Evolutionary conservation across 2,113 vertebrate species (phyloP), one percentile per base, ranked within the genome.

Genomic region (Benitochromis conjunctus): DNA sequence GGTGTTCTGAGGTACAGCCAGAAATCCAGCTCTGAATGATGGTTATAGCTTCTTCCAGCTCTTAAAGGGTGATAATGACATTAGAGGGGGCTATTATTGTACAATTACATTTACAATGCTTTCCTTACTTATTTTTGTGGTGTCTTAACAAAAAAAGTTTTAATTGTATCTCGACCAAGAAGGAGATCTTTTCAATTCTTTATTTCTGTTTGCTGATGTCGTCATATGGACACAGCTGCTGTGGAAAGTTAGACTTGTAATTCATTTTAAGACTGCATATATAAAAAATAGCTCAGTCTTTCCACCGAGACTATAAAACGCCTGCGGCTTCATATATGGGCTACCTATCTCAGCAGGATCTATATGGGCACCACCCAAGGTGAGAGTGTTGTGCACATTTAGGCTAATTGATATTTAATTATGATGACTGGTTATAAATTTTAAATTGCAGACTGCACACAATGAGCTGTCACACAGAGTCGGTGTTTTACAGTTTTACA

Each of bases 1-100:
- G 57, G 77, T 83, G 79, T 55, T 87, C 31, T 14, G 80, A 85
- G 86, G 83, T 91, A 89, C 77, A 55, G 38, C 31, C 26, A 81
- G 64, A 87, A 80, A 89, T 84, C 38, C 71, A 51, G 14, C 85
- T 81, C 79, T 76, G 80, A 84, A n/a, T 38, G 77, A 43, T 48
- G 31, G 14, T 41, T 62, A 83, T 54, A 19, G 18, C 83, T 80
- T 89, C 71, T 79, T 55, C 16, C 1, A 80, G 79, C 71, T 55
- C 41, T 91, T 82, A 66, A 55, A 57, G 84, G 71, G 74, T 77
- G 82, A 85, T 74, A 4, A 21, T 77, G 57, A 80, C 74, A 82
- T 90, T 82, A 74, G 10, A 77, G 48, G 58, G 46, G 56, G 24
- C 60, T 53, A 26, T 90, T 60, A 83, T 79, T 55, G 26, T 46